Evolutionary conservation across 2,797 vertebrate species (phyloP).

Genomic region (Sebastes vulpes): DNA sequence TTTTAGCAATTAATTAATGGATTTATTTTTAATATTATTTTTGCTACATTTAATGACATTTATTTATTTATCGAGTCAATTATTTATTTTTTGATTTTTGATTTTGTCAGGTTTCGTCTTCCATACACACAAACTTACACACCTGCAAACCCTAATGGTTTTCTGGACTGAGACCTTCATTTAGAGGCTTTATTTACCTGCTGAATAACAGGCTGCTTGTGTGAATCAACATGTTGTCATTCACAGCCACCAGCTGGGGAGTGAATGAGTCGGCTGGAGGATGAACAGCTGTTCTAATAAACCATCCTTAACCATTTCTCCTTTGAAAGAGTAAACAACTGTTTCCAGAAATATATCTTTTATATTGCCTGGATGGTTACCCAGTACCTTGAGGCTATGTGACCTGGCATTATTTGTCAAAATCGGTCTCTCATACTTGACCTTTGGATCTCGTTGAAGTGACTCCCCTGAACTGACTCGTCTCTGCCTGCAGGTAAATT

Average conservation of each 20-base stretch:
- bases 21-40: too few species aligned
- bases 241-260: constrained; percentile 37
- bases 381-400: neutral
- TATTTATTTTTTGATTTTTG: too few species aligned
- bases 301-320: neutral
- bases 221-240: constrained; percentile 48
- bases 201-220: constrained; percentile 32
- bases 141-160: neutral
- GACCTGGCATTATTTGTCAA: constrained; percentile 29
- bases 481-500: constrained; percentile 93
- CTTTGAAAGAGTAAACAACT: neutral
- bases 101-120: too few species aligned
- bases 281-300: constrained; percentile 51
- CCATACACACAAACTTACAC: neutral
- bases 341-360: neutral
- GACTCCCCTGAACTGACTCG: constrained; percentile 25
- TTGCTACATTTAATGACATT: too few species aligned
- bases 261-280: constrained; percentile 1
- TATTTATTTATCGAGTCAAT: too few species aligned
- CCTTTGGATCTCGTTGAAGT: constrained; percentile 26
- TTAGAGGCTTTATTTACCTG: constrained; percentile 40
- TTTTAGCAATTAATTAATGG: too few species aligned
- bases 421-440: constrained; percentile 7
- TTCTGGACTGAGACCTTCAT: neutral
- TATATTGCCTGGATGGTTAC: neutral